Evolutionary conservation across 2,888 invertebrate genomes (phyloP), one percentile per base, ranked within the genome.

Genomic region (Cryptocephalus primarius): DNA sequence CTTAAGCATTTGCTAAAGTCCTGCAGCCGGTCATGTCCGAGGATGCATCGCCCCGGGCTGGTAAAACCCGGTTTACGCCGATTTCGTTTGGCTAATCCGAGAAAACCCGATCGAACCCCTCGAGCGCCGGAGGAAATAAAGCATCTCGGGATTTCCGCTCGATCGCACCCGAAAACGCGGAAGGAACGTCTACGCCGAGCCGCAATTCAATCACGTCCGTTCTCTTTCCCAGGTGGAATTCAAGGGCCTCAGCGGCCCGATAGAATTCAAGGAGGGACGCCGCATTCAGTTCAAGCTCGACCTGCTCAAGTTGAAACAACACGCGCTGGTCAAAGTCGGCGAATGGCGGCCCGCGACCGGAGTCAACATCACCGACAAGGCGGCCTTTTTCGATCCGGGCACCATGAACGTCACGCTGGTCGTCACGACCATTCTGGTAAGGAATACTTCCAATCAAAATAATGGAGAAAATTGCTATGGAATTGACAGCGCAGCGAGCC

Each of bases 201-300:
- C n/a, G n/a, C n/a, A 22, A 22, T 22, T 22, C 22, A 22, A 22
- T 22, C 22, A 22, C 22, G 22, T 22, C 6, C 22, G 22, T 40
- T 40, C 14, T 40, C 33, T 48, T 42, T 65, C 68, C 32, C 65
- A 86, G 86, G 85, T 85, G 43, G 84, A 85, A 66, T 82, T 83
- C 72, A 82, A 83, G 64, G 88, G 89, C 6, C 71, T 89, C 44
- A 86, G 85, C 31, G 89, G 88, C 0, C 83, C 82, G 12, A 83
- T 88, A 52, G 83, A 83, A 65, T 87, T 88, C 69, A 85, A 85
- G 64, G 84, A 85, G 66, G 88, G 88, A 1, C 75, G 79, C 44
- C 74, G 88, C 45, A 79, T 80, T 43, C 80, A 83, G 60, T 85
- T 88, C 62, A 81, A 83, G 60, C 71, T 88, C 50, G 88, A 88